Evolutionary conservation across 1,140 invertebrate species (phyloP).

Genomic region (Asobara japonica): DNA sequence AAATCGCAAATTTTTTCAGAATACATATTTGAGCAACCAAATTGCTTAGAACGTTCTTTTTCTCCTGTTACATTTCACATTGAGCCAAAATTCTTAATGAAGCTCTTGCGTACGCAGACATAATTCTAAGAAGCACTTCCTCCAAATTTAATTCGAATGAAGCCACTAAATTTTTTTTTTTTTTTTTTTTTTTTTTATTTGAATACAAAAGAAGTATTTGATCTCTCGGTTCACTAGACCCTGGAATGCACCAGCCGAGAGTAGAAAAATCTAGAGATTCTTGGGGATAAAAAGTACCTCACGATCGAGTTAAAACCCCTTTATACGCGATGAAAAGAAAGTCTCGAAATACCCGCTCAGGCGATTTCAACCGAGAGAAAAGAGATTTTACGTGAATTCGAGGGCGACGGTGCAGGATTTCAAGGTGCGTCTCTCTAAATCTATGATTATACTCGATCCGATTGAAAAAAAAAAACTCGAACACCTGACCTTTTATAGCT

Average conservation of each 20-base stretch:
- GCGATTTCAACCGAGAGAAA: background rate
- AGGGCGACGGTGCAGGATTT: background rate
- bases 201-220: slow-evolving; percentile 6
- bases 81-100: background rate
- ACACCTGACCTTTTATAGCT: background rate
- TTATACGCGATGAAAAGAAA: slow-evolving; percentile 17
- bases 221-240: slow-evolving; percentile 5
- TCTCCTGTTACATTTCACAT: background rate
- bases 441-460: background rate
- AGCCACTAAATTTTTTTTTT: background rate
- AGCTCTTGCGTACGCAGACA: background rate
- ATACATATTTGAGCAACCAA: no score
- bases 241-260: background rate
- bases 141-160: background rate
- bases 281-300: background rate
- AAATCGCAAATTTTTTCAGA: no score
- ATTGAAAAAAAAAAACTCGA: background rate
- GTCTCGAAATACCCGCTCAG: slow-evolving; percentile 5
- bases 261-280: background rate
- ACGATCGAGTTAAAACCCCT: slow-evolving; percentile 15
- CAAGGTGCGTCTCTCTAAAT: background rate
- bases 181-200: no score
- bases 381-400: background rate
- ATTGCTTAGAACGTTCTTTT: no score
- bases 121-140: background rate